These are phyloP conservation scores for Champsocephalus gunnari DNA, from an alignment of 2,797 vertebrate species.

Conservation along the genomic window DNA sequence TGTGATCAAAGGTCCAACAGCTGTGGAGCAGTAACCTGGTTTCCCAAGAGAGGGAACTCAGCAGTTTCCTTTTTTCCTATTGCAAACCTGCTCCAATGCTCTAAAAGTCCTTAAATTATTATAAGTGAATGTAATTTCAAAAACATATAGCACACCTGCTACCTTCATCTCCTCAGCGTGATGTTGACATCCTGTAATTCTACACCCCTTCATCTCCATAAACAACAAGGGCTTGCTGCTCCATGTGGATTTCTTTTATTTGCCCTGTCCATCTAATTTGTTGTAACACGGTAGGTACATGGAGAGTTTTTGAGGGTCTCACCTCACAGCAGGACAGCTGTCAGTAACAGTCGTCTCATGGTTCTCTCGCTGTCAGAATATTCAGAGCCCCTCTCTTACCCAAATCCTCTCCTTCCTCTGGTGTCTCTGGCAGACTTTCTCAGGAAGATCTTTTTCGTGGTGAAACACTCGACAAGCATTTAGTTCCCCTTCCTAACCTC, in stretches of 20 bases:
- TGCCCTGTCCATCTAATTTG: slow-evolving; percentile 27
- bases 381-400: slow-evolving; percentile 16
- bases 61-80: neutral
- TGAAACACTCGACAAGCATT: slow-evolving; percentile 43
- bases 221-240: slow-evolving; percentile 28
- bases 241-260: slow-evolving; percentile 31
- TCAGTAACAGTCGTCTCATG: slow-evolving; percentile 52
- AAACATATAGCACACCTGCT: slow-evolving; percentile 55
- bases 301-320: slow-evolving; percentile 35
- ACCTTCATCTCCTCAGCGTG: slow-evolving; percentile 14
- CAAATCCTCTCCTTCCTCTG: slow-evolving; percentile 32
- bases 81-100: neutral
- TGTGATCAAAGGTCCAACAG: slow-evolving; percentile 42
- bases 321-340: slow-evolving; percentile 39
- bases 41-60: slow-evolving; percentile 26
- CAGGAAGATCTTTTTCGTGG: slow-evolving; percentile 51
- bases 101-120: slow-evolving; percentile 26
- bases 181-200: slow-evolving; percentile 70
- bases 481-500: slow-evolving; percentile 50
- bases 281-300: slow-evolving; percentile 4
- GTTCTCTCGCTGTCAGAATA: slow-evolving; percentile 58
- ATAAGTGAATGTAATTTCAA: slow-evolving; percentile 39
- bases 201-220: slow-evolving; percentile 38
- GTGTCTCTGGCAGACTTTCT: slow-evolving; percentile 38
- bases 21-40: slow-evolving; percentile 55